phyloP scores from a whole-genome alignment of 2,888 invertebrate species.

The Cryptus viduatorius region DNA sequence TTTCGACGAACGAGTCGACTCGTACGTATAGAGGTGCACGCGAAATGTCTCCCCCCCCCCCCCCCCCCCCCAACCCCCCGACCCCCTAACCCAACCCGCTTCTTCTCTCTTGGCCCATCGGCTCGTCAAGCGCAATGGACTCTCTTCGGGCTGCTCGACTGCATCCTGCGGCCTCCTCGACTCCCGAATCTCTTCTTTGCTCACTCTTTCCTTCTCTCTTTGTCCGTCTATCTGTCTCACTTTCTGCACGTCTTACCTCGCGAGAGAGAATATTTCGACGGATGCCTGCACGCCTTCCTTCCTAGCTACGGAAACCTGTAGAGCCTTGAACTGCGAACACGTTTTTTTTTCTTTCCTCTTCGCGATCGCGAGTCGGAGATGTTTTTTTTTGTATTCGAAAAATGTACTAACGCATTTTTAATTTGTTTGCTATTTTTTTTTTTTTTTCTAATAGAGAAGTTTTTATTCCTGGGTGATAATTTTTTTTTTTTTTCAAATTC shows the following conservation, averaged over 20 bases:
- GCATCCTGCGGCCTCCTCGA: constrained; percentile 36
- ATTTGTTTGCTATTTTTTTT: background rate
- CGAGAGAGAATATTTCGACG: constrained; percentile 24
- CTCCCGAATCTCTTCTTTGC: constrained; percentile 49
- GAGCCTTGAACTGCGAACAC: constrained; percentile 39
- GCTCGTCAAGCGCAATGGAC: constrained; percentile 33
- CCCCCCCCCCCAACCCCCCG: background rate
- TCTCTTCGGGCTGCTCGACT: constrained; percentile 24
- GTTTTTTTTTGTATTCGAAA: background rate
- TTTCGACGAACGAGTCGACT: constrained; percentile 67
- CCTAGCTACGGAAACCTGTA: constrained; percentile 57
- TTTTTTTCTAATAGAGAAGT: background rate
- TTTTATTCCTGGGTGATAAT: background rate
- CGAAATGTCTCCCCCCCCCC: background rate
- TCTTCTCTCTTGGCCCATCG: constrained; percentile 8
- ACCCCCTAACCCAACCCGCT: background rate
- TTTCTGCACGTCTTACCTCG: constrained; percentile 15
- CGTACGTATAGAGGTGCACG: constrained; percentile 24
- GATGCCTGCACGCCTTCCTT: constrained; percentile 39
- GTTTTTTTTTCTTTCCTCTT: constrained; percentile 10
- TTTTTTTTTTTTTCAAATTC: background rate
- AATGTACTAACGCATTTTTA: background rate
- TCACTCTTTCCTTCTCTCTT: background rate
- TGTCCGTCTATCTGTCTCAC: background rate
- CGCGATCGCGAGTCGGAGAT: background rate